Percentiles rank a stretch among this genome's conserved stretches.
These are phyloP conservation scores for Aspidoscelis tigris DNA, from an alignment of 2,113 vertebrate species.

Conservation along the genomic window DNA sequence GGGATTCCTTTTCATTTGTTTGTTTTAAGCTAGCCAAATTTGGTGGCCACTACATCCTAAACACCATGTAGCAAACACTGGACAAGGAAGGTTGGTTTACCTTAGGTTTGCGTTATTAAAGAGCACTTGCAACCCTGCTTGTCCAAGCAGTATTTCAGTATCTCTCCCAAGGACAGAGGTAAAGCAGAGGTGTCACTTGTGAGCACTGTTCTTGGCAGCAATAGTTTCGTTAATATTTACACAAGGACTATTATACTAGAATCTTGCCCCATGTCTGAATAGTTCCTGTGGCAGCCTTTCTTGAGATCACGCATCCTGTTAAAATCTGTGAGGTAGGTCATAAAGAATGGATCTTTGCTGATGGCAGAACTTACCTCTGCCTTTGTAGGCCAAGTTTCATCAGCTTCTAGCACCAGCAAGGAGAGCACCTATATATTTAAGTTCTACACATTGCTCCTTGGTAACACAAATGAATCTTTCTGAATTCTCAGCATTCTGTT, in stretches of 20 bases:
- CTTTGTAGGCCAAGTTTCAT: background rate
- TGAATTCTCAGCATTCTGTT: too few relatives aligned
- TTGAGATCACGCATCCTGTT: background rate
- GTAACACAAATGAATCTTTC: background rate
- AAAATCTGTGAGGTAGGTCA: background rate
- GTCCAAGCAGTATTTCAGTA: slow-evolving; percentile 46
- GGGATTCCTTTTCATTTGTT: slow-evolving; percentile 5
- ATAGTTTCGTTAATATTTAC: slow-evolving; percentile 54
- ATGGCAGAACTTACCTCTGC: too few relatives aligned
- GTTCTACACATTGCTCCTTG: background rate
- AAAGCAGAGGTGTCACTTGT: slow-evolving; percentile 45
- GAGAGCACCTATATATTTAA: background rate
- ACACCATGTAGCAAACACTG: slow-evolving; percentile 10
- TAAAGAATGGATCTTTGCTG: background rate
- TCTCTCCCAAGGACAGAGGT: slow-evolving; percentile 47
- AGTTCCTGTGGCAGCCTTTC: background rate
- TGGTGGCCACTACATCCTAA: slow-evolving; percentile 37
- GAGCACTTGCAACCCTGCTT: slow-evolving; percentile 49
- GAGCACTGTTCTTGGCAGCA: slow-evolving; percentile 44
- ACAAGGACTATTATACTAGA: slow-evolving; percentile 45
- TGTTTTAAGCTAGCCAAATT: slow-evolving; percentile 16
- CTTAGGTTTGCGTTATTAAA: slow-evolving; percentile 38
- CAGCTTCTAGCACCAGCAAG: background rate
- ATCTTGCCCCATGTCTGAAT: slow-evolving; percentile 30
- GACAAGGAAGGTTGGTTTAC: slow-evolving; percentile 28